Conservation (phyloP, 2,113 vertebrate genomes). For the Chloropsis cyanopogon region DNA sequence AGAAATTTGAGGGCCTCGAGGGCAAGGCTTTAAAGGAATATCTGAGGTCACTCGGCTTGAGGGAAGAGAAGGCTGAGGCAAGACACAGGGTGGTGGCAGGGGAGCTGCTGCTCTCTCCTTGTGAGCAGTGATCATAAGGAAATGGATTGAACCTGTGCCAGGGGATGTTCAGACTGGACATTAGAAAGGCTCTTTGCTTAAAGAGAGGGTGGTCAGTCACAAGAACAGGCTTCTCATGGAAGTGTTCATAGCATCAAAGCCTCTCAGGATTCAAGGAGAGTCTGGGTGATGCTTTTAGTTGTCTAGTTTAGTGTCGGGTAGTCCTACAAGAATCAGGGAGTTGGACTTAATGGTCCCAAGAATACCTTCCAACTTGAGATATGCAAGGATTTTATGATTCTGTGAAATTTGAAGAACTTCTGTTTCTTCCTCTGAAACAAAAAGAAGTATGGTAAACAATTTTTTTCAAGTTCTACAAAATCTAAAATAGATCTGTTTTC, state of each 20-base stretch:
- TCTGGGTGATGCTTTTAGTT: background rate
- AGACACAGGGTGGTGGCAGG: rapidly evolving
- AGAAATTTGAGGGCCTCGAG: background rate
- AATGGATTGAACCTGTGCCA: background rate
- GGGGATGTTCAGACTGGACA: background rate
- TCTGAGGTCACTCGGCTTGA: background rate
- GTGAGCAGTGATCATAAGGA: rapidly evolving
- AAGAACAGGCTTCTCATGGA: background rate
- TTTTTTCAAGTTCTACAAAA: background rate
- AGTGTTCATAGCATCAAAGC: too few relatives aligned
- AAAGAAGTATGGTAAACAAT: background rate
- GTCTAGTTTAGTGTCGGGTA: background rate
- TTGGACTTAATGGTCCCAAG: background rate
- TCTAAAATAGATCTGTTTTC: background rate
- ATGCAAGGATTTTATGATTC: background rate
- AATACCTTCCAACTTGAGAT: background rate
- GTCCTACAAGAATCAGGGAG: background rate
- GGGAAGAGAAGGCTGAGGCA: background rate
- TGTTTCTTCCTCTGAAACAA: background rate
- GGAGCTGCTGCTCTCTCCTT: background rate
- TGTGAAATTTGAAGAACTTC: background rate
- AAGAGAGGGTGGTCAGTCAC: rapidly evolving
- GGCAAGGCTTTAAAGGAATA: rapidly evolving
- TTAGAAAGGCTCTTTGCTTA: background rate
- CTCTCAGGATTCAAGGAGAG: background rate